Conservation (phyloP, 92 coral and sea anemone genomes). For the Blastomussa wellsi region DNA sequence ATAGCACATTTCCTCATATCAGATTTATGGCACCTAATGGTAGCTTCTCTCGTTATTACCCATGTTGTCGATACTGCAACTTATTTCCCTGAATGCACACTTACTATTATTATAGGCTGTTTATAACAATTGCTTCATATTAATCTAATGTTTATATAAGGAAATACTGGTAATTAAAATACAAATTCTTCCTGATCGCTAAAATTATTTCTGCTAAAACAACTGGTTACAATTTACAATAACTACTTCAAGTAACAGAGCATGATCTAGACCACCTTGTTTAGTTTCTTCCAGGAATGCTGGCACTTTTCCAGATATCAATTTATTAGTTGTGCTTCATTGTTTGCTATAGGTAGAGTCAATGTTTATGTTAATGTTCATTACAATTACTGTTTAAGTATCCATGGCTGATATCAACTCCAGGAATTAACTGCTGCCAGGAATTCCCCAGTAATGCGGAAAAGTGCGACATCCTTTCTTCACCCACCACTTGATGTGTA, state of each 20-base stretch:
- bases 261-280: neutral
- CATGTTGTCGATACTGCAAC: neutral
- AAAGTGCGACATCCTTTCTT: constrained; percentile 70
- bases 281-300: neutral
- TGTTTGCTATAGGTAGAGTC: neutral
- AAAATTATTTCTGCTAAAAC: neutral
- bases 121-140: neutral
- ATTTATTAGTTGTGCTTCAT: neutral
- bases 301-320: neutral
- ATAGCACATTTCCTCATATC: neutral
- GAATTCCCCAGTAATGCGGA: constrained; percentile 82
- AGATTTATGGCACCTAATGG: neutral
- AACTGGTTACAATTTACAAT: neutral
- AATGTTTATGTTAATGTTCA: too few relatives aligned
- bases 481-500: constrained; percentile 82
- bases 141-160: neutral
- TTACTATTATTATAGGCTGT: neutral
- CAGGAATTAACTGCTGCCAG: constrained; percentile 27
- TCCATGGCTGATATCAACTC: neutral
- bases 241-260: neutral
- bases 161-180: neutral
- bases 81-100: neutral
- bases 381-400: neutral
- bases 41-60: neutral
- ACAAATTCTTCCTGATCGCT: neutral